These are phyloP conservation scores for Anneissia japonica DNA, from an alignment of 35 echinoderm and acorn worm genomes.

Conservation along the genomic window DNA sequence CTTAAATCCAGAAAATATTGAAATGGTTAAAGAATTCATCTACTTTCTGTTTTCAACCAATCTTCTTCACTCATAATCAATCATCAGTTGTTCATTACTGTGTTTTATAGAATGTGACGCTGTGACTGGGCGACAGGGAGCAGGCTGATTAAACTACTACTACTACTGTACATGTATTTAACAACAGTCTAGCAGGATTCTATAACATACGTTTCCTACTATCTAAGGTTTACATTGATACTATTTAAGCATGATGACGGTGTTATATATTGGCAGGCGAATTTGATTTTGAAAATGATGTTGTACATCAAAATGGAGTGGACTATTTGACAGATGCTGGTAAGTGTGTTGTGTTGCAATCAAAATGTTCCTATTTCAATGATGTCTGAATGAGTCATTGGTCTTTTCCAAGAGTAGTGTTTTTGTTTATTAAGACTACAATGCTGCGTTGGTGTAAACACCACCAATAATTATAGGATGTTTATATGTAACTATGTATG, in stretches of 20 bases:
- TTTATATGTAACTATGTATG: too few species aligned
- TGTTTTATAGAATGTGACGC: too few species aligned
- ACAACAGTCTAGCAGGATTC: too few species aligned
- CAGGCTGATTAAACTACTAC: too few species aligned
- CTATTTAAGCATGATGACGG: neutral
- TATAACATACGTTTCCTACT: too few species aligned
- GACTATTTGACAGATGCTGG: neutral
- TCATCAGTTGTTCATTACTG: too few species aligned
- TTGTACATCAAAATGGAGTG: neutral
- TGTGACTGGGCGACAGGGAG: too few species aligned
- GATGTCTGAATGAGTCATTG: neutral
- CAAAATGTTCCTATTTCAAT: neutral
- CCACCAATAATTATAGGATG: too few species aligned
- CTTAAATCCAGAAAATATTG: neutral
- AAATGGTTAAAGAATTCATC: neutral
- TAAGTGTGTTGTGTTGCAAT: neutral
- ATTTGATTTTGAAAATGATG: neutral
- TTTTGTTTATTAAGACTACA: too few species aligned
- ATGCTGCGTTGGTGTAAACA: too few species aligned
- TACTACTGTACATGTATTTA: too few species aligned
- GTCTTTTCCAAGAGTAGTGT: too few species aligned
- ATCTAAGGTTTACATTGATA: neutral
- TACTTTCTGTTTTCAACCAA: neutral
- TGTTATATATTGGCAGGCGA: neutral
- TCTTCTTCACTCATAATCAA: neutral